Base-by-base conservation (phyloP, 2,797 vertebrate genomes). In the Agapornis canus region DNA sequence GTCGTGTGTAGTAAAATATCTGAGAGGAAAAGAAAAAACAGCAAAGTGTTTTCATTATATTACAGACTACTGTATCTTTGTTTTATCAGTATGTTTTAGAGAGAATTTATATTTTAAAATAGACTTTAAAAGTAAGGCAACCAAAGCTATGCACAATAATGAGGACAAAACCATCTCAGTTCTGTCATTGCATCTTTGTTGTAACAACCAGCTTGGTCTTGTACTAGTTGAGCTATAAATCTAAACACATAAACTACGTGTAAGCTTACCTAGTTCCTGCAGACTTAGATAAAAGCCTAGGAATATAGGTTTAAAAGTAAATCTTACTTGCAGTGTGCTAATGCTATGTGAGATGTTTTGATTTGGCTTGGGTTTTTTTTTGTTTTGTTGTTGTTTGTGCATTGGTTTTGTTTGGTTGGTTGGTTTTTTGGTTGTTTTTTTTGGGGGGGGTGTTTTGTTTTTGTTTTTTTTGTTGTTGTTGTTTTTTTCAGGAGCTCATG, bases 271-370 rank as follows among this genome's bases (percentile, higher is more conserved):
- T 64, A 61, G 43, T 32, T 65, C 37, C 56, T 51, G 11, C 66
- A 48, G 35, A 47, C 18, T 26, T 61, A 69, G 49, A 73, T 75
- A 65, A 85, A 91, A 82, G 18, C 48, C 65, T 86, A 63, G 61
- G 26, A 79, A 60, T 64, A 48, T 1, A 52, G 10, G 3, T 71
- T 85, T 89, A 89, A 68, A 66, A 89, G 54, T 76, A 29, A 47
- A 27, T 80, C 48, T 86, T 90, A 88, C 82, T 94, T 92, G 52
- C 85, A 85, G 56, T 54, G 80, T 42, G 31, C 89, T 94, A 3
- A 3, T 72, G 18, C 15, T 88, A 13, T 90, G 52, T 87, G 66
- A 93, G 77, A 82, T 95, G 83, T 35, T 35, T 57, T 35, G 9
- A n/a, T 57, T 35, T 35, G 14, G 32, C 10, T 35, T 15, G 13